A percentile compares a stretch with the other conserved stretches of the same genome.
Conservation (phyloP, 2,888 invertebrate species). For the Chrysolina americana region DNA sequence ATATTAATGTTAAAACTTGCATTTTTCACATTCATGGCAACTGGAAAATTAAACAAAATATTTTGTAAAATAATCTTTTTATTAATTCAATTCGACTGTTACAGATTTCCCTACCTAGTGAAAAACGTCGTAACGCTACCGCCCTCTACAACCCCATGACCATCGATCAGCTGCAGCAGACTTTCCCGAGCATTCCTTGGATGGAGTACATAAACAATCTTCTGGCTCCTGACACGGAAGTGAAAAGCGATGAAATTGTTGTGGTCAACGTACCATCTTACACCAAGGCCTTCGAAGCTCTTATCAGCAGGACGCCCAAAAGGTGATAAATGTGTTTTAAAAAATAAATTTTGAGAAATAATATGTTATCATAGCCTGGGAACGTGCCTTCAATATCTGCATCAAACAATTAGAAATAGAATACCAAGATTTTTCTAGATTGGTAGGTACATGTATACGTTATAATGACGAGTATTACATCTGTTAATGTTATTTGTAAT, state of each 20-base stretch:
- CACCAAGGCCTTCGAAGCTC: conserved; percentile 79
- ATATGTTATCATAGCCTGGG: too few relatives aligned
- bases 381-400: too few relatives aligned
- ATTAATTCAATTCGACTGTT: conserved; percentile 30
- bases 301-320: conserved; percentile 73
- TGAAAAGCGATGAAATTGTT: conserved; percentile 81
- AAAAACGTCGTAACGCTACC: conserved; percentile 91
- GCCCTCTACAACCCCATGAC: conserved; percentile 94
- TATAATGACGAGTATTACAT: too few relatives aligned
- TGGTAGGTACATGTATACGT: too few relatives aligned
- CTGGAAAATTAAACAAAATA: too few relatives aligned
- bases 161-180: conserved; percentile 80
- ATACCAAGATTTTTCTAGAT: too few relatives aligned
- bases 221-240: conserved; percentile 76
- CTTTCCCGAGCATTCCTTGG: conserved; percentile 87
- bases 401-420: too few relatives aligned
- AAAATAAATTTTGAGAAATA: too few relatives aligned
- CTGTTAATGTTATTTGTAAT: too few relatives aligned
- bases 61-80: background rate
- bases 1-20: too few relatives aligned
- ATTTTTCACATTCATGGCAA: too few relatives aligned
- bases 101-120: conserved; percentile 88
- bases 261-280: conserved; percentile 90
- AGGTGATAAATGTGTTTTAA: conserved; percentile 59
- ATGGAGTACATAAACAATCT: conserved; percentile 87